Evolutionary conservation across 2,888 invertebrate genomes (phyloP).

Genomic region (Orchesella flavescens): DNA sequence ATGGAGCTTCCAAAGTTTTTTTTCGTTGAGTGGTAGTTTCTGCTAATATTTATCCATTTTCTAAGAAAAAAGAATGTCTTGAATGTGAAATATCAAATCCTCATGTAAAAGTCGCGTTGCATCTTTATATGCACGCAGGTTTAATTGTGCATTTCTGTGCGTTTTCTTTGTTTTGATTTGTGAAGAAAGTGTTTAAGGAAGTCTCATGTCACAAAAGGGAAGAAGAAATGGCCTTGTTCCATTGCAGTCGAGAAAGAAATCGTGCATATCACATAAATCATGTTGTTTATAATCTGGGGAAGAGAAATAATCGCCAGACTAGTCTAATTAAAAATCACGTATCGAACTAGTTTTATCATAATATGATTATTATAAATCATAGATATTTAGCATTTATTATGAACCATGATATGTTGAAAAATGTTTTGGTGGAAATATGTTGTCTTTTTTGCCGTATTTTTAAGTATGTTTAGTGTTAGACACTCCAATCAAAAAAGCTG

Average conservation of each 20-base stretch:
- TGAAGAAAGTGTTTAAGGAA: slow-evolving; percentile 34
- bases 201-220: not conserved
- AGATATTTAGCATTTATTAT: slow-evolving; percentile 8
- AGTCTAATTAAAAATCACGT: slow-evolving; percentile 10
- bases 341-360: not conserved
- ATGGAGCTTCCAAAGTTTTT: slow-evolving; percentile 6
- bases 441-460: slow-evolving; percentile 36
- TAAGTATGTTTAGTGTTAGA: slow-evolving; percentile 43
- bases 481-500: not conserved
- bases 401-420: slow-evolving; percentile 22
- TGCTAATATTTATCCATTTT: slow-evolving; percentile 3
- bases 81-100: slow-evolving; percentile 1
- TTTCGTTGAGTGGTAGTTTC: not conserved
- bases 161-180: slow-evolving; percentile 42
- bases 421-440: slow-evolving; percentile 36
- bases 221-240: not conserved
- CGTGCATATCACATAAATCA: not conserved
- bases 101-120: slow-evolving; percentile 38
- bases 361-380: not conserved
- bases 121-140: slow-evolving; percentile 17
- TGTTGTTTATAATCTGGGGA: not conserved
- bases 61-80: not conserved
- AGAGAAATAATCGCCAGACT: not conserved
- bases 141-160: slow-evolving; percentile 49
- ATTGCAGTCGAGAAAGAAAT: too few species aligned